A percentile compares a stretch with the other conserved stretches of the same genome.
phyloP scores from a whole-genome alignment of 1,140 invertebrate species.

The Drosophila sulfurigaster region DNA sequence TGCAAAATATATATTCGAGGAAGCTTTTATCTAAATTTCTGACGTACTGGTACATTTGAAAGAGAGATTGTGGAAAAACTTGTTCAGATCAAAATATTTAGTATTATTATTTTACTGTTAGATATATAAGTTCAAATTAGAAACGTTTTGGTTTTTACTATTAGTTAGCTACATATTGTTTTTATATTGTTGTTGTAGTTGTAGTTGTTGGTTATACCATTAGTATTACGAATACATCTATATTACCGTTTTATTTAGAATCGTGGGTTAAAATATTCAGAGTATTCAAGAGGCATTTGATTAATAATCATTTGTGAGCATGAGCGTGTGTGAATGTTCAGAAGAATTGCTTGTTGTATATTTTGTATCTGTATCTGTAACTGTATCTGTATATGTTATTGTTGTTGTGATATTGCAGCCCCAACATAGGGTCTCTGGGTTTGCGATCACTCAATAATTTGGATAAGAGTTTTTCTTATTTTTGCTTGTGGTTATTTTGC shows the following conservation, averaged over 20 bases:
- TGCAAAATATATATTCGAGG: constrained; percentile 49
- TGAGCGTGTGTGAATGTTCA: constrained; percentile 85
- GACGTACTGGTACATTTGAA: constrained; percentile 34
- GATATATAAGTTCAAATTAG: constrained; percentile 68
- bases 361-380: constrained; percentile 75
- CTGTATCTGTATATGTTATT: constrained; percentile 4
- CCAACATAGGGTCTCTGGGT: constrained; percentile 25
- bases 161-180: constrained; percentile 80
- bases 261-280: constrained; percentile 74
- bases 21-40: constrained; percentile 53
- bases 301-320: constrained; percentile 84
- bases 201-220: constrained; percentile 64
- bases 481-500: constrained; percentile 40
- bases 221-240: constrained; percentile 68
- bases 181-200: constrained; percentile 55
- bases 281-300: constrained; percentile 73
- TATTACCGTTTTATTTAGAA: constrained; percentile 68
- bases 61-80: constrained; percentile 41
- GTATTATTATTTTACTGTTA: constrained; percentile 77
- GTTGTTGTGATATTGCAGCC: constrained; percentile 39
- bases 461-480: constrained; percentile 56
- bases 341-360: constrained; percentile 61
- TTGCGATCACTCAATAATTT: constrained; percentile 50
- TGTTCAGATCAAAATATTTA: constrained; percentile 43
- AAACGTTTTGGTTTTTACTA: constrained; percentile 69